Percentiles rank a stretch among this genome's conserved stretches.
Conservation (phyloP, 2,113 vertebrate genomes). For the Bostrychus sinensis region DNA sequence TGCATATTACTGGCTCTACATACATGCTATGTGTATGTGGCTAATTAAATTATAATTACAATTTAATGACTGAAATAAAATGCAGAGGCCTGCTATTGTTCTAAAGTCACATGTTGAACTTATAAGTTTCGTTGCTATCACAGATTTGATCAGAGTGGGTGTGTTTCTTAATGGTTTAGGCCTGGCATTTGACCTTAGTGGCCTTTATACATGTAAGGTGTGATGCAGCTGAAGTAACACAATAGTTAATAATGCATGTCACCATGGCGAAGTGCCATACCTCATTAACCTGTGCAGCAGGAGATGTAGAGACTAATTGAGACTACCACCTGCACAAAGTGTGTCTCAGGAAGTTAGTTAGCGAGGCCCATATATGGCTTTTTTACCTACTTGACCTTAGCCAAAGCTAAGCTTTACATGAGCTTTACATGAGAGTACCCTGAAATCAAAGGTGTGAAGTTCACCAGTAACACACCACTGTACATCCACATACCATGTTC, state of each 20-base stretch:
- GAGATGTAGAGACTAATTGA: constrained; percentile 37
- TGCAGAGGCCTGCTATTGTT: constrained; percentile 58
- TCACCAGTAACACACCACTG: too few relatives aligned
- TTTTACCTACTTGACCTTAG: not conserved
- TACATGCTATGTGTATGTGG: constrained; percentile 20
- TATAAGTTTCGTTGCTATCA: constrained; percentile 35
- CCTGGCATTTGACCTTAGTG: constrained; percentile 49
- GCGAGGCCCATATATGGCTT: not conserved
- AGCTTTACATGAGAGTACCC: too few relatives aligned
- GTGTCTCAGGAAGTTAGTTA: not conserved
- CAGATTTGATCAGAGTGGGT: constrained; percentile 30
- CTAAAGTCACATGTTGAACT: constrained; percentile 56
- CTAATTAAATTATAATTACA: constrained; percentile 72
- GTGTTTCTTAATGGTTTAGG: constrained; percentile 44
- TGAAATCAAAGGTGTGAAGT: too few relatives aligned
- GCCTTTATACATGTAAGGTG: constrained; percentile 56
- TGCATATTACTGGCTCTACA: constrained; percentile 17
- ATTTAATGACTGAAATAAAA: constrained; percentile 48
- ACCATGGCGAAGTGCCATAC: constrained; percentile 60
- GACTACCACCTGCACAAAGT: constrained; percentile 40
- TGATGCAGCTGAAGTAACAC: constrained; percentile 55
- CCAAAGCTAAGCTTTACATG: too few relatives aligned
- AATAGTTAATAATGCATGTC: constrained; percentile 42
- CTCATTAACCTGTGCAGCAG: constrained; percentile 28
- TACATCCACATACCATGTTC: too few relatives aligned